Evolutionary conservation across 2,888 invertebrate genomes (phyloP).

Genomic region (Opisthograptis luteolata): DNA sequence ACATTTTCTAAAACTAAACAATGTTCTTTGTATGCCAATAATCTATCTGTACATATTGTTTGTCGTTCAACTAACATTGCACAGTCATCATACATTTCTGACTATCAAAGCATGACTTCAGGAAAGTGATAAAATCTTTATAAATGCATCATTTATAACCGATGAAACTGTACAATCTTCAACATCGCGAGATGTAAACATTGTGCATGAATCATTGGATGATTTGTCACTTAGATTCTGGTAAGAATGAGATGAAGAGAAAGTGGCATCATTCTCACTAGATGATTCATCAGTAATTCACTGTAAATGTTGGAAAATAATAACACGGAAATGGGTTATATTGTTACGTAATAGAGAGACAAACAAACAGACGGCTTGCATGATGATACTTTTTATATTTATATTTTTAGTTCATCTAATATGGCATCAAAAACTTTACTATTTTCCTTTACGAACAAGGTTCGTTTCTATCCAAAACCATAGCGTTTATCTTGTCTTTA

Average conservation of each 20-base stretch:
- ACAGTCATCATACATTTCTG: background rate
- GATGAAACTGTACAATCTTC: slow-evolving; percentile 7
- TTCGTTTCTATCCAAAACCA: no score
- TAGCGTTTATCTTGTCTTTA: no score
- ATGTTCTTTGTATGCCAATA: no score
- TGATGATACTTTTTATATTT: no score
- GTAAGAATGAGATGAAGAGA: slow-evolving; percentile 11
- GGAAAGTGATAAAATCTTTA: slow-evolving; percentile 11
- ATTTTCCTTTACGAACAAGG: no score
- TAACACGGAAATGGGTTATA: background rate
- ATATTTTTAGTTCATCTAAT: no score
- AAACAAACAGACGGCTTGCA: no score
- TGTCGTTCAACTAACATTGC: background rate
- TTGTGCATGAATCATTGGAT: slow-evolving; percentile 20
- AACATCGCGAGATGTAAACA: slow-evolving; percentile 5
- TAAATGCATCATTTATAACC: slow-evolving; percentile 8
- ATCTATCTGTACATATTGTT: no score
- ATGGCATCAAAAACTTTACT: no score
- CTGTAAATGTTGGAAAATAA: background rate
- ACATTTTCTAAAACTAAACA: no score
- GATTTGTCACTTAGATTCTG: slow-evolving; percentile 13
- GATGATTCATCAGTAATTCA: slow-evolving; percentile 23
- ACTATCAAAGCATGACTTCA: slow-evolving; percentile 9
- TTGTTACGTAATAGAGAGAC: no score
- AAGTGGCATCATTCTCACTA: slow-evolving; percentile 11